A percentile compares a stretch with the other conserved stretches of the same genome.
Conservation (phyloP, 2,113 vertebrate genomes). For the Zosterops borbonicus region DNA sequence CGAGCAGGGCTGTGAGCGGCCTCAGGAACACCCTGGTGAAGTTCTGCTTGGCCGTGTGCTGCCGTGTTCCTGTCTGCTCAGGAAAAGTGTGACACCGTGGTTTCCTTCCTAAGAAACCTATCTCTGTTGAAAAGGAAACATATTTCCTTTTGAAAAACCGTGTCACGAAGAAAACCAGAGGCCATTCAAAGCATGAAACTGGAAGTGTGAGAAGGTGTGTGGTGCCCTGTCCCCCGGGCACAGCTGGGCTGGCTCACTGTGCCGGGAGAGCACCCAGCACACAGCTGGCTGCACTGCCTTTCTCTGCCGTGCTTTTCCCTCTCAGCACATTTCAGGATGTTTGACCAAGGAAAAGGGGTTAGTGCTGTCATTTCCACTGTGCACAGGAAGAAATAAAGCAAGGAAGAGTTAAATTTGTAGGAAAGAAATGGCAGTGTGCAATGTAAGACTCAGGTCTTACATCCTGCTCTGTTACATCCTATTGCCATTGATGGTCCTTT, state of each 20-base stretch:
- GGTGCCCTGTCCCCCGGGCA: neutral
- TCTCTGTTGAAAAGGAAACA: slow-evolving; percentile 40
- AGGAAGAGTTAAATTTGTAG: neutral
- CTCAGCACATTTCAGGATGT: neutral
- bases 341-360: neutral
- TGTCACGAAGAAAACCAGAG: neutral
- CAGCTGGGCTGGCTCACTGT: neutral
- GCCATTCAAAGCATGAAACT: neutral
- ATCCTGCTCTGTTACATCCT: neutral
- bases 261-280: neutral
- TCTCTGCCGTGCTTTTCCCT: neutral
- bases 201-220: neutral
- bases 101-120: slow-evolving; percentile 52
- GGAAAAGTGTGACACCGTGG: slow-evolving; percentile 29
- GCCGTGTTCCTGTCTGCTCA: slow-evolving; percentile 9
- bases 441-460: neutral
- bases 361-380: neutral
- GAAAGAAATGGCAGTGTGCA: neutral
- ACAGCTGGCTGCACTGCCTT: fast-evolving
- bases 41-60: neutral
- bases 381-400: neutral
- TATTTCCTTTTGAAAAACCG: neutral
- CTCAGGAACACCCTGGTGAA: neutral
- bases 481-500: neutral
- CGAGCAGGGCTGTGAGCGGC: neutral